Conservation (phyloP, 2,888 invertebrate genomes). For the Leucania comma region DNA sequence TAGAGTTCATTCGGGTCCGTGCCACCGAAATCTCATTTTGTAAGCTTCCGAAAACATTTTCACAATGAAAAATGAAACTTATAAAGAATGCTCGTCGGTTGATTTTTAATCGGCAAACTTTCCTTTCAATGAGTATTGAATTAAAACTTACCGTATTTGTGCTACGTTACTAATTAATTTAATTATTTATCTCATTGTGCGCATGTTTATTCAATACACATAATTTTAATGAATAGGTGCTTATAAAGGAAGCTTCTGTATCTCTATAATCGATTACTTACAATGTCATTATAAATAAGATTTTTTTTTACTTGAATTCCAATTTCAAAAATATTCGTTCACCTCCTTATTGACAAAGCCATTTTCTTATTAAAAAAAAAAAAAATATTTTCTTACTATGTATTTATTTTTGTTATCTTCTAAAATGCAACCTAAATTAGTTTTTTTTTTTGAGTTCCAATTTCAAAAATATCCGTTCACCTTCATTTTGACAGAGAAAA, state of each 20-base stretch:
- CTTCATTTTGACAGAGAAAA: not conserved
- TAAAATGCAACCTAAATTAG: too few relatives aligned
- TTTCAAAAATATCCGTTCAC: not conserved
- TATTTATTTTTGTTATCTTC: too few relatives aligned
- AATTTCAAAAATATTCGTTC: not conserved
- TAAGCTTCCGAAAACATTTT: conserved; percentile 86
- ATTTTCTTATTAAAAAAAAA: conserved; percentile 3
- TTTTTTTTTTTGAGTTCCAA: not conserved
- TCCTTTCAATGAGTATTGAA: conserved; percentile 86
- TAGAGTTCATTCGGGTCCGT: conserved; percentile 79
- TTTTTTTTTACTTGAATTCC: too few relatives aligned
- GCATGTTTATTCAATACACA: conserved; percentile 84
- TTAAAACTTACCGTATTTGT: conserved; percentile 89
- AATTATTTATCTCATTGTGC: conserved; percentile 86
- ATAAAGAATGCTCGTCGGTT: conserved; percentile 78
- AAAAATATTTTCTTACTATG: too few relatives aligned
- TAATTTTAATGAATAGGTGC: conserved; percentile 74
- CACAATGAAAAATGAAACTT: conserved; percentile 84
- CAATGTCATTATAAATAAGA: not conserved
- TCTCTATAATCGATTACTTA: conserved; percentile 37
- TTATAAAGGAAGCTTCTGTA: conserved; percentile 57
- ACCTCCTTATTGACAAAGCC: not conserved
- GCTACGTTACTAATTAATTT: conserved; percentile 88
- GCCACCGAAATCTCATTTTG: conserved; percentile 81
- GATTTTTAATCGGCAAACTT: conserved; percentile 80